Conservation (phyloP, 2,797 vertebrate species). For the Tolypeutes matacus region DNA sequence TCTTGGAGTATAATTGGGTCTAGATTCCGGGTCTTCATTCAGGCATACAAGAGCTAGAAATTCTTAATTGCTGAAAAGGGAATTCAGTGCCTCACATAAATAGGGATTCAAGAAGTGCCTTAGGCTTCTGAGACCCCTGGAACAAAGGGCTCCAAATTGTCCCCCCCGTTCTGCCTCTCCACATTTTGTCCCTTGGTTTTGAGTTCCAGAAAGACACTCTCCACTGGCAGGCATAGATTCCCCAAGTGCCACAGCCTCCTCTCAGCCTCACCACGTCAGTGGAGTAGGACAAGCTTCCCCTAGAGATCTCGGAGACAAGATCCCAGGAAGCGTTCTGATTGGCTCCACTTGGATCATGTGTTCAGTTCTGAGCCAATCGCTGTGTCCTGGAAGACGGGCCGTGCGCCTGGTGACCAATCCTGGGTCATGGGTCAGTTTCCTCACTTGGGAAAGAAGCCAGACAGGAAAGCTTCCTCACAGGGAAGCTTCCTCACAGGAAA, state of each 20-base stretch:
- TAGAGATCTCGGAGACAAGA: neutral
- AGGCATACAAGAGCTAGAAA: neutral
- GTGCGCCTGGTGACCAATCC: no score
- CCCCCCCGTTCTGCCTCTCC: fast-evolving
- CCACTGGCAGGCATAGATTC: neutral
- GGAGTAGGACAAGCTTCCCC: neutral
- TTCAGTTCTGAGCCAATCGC: neutral
- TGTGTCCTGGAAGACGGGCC: neutral
- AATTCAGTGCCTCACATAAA: neutral
- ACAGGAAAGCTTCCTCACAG: neutral
- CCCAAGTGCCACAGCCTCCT: neutral
- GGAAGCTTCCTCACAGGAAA: neutral
- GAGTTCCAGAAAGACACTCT: neutral
- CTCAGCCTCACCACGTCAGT: neutral
- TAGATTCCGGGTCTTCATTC: no score
- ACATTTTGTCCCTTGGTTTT: neutral
- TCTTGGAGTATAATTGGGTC: neutral
- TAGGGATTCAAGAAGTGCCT: fast-evolving
- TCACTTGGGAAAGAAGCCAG: neutral
- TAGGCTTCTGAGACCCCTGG: neutral
- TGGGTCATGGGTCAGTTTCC: no score
- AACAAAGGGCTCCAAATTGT: neutral
- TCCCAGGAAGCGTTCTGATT: neutral
- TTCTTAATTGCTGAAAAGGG: neutral
- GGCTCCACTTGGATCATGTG: neutral